phyloP scores from a whole-genome alignment of 2,797 vertebrate genomes.

The Smutsia gigantea region DNA sequence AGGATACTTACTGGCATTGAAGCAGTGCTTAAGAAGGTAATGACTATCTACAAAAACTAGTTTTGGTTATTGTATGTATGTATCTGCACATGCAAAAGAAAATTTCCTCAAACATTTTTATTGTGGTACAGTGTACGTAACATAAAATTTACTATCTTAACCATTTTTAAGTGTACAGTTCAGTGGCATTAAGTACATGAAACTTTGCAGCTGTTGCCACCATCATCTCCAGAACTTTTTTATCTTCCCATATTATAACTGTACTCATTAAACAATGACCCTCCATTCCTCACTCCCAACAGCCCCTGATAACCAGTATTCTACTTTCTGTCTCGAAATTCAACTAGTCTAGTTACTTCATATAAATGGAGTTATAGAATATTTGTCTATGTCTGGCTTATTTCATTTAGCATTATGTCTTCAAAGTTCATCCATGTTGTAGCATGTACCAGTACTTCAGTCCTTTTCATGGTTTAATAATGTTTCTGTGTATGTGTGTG shows the following conservation, averaged over 20 bases:
- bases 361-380: background rate
- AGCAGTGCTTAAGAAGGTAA: background rate
- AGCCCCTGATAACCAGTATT: background rate
- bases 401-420: background rate
- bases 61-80: background rate
- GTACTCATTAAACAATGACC: background rate
- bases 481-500: background rate
- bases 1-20: background rate
- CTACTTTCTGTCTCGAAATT: background rate
- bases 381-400: background rate
- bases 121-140: background rate
- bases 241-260: background rate
- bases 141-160: background rate
- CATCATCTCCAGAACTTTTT: background rate
- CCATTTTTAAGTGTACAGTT: background rate
- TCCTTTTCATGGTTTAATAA: background rate
- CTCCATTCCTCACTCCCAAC: background rate
- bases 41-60: background rate
- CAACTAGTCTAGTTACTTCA: background rate
- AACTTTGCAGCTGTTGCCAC: background rate
- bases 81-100: background rate
- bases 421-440: background rate
- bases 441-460: background rate
- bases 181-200: background rate
- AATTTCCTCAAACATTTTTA: background rate